Evolutionary conservation across 2,888 invertebrate genomes (phyloP).

Genomic region (Phengaris alcon): DNA sequence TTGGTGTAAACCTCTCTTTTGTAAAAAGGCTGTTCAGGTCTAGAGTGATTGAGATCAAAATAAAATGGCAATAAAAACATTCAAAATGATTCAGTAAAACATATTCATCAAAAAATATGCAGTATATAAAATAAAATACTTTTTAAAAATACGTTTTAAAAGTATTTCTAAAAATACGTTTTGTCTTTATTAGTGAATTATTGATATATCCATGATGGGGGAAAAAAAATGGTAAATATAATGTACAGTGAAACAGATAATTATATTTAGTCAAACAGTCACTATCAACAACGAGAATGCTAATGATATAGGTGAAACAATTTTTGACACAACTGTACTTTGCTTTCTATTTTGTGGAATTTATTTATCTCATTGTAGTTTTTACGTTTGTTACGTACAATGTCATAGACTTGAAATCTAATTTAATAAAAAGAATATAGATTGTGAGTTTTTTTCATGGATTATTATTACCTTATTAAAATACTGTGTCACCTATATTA

Average conservation of each 20-base stretch:
- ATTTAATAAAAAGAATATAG: neutral
- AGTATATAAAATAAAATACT: neutral
- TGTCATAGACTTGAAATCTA: neutral
- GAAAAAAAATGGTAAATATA: conserved; percentile 19
- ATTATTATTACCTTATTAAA: neutral
- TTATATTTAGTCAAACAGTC: conserved; percentile 17
- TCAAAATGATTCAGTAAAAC: neutral
- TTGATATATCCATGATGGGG: neutral
- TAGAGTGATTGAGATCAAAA: conserved; percentile 11
- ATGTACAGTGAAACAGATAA: conserved; percentile 28
- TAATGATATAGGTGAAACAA: conserved; percentile 9
- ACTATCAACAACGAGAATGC: conserved; percentile 18
- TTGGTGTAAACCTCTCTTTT: neutral
- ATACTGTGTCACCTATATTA: conserved; percentile 10
- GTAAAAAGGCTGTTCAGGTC: neutral
- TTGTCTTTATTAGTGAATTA: neutral
- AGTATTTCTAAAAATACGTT: conserved; percentile 7
- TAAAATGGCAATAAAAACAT: neutral
- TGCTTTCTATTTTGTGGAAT: neutral
- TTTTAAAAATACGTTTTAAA: neutral
- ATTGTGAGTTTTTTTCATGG: neutral
- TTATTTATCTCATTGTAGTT: neutral
- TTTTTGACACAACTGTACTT: neutral
- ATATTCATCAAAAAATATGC: neutral
- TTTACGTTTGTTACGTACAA: neutral